A percentile compares a stretch with the other conserved stretches of the same genome.
Evolutionary conservation across 2,113 vertebrate genomes (phyloP).

Genomic region (Rattus rattus): DNA sequence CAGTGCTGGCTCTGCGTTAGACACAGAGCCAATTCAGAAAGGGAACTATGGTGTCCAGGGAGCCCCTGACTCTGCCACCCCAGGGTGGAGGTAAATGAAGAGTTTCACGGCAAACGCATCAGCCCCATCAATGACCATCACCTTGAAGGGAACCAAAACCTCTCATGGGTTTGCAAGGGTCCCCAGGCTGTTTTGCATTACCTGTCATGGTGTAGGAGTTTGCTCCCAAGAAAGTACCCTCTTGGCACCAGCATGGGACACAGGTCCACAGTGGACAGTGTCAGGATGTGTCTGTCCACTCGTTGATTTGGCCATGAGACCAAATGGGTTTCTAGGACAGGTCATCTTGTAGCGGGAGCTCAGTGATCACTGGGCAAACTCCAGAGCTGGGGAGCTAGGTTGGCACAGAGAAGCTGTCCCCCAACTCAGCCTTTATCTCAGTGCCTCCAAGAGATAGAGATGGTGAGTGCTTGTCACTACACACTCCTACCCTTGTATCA

Average conservation of each 20-base stretch:
- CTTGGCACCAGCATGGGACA: neutral
- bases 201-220: neutral
- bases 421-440: neutral
- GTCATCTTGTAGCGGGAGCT: neutral
- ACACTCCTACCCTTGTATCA: too few relatives aligned
- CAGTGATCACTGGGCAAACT: too few relatives aligned
- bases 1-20: too few relatives aligned
- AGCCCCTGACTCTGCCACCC: neutral
- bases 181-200: neutral
- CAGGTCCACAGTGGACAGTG: neutral
- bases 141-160: neutral
- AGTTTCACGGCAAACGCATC: fast-evolving
- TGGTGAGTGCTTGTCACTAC: neutral
- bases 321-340: neutral
- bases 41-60: fast-evolving
- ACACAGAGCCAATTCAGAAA: fast-evolving
- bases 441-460: neutral
- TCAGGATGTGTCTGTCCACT: neutral
- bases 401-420: neutral
- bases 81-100: fast-evolving
- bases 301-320: neutral
- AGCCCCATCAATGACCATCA: fast-evolving
- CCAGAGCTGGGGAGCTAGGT: neutral
- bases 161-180: neutral
- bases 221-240: neutral